phyloP scores from a whole-genome alignment of 2,888 invertebrate genomes.

The Pegoplata infirma region DNA sequence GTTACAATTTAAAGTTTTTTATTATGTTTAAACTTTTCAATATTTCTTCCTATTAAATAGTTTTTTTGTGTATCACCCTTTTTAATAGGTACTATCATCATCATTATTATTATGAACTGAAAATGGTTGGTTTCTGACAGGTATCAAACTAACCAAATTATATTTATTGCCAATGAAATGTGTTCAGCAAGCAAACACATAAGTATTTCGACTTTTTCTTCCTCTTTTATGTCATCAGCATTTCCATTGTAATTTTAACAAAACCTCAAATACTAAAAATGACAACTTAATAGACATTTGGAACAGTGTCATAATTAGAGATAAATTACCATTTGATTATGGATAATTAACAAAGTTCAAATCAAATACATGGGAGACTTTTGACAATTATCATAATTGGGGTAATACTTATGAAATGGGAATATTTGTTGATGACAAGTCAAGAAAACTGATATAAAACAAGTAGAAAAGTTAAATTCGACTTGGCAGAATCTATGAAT shows the following conservation, averaged over 20 bases:
- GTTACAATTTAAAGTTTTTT: too few relatives aligned
- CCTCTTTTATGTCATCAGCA: not conserved
- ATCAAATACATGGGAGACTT: slow-evolving; percentile 28
- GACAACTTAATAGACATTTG: slow-evolving; percentile 7
- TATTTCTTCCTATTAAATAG: too few relatives aligned
- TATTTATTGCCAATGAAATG: not conserved
- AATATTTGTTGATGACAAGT: too few relatives aligned
- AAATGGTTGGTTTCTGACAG: not conserved
- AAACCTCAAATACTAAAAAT: not conserved
- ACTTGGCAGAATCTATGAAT: too few relatives aligned
- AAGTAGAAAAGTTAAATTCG: too few relatives aligned
- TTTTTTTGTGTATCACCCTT: too few relatives aligned
- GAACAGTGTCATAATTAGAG: slow-evolving; percentile 43
- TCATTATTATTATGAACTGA: not conserved
- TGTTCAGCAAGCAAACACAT: too few relatives aligned
- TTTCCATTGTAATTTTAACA: not conserved
- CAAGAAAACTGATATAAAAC: too few relatives aligned
- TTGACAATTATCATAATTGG: not conserved
- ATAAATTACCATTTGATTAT: slow-evolving; percentile 57
- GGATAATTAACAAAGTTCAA: slow-evolving; percentile 41
- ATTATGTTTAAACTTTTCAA: too few relatives aligned
- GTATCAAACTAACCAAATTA: not conserved
- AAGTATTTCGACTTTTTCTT: not conserved
- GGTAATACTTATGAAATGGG: too few relatives aligned
- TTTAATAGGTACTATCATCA: too few relatives aligned